Conservation (phyloP, 2,797 vertebrate genomes). For the Gymnodraco acuticeps region DNA sequence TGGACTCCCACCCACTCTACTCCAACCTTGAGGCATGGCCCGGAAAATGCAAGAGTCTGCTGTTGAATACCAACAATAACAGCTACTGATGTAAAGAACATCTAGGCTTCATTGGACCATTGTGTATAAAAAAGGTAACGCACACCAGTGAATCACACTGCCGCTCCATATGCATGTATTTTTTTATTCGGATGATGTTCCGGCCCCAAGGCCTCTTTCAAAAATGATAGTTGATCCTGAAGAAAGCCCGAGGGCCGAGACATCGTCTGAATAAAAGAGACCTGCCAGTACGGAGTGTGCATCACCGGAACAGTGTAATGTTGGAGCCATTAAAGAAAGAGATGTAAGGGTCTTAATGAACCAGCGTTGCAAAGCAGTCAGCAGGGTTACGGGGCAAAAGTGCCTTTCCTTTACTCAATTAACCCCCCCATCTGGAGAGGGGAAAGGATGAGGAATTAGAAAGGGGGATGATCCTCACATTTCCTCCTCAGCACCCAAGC, state of each 20-base stretch:
- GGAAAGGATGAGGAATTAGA: constrained; percentile 64
- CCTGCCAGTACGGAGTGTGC: not conserved
- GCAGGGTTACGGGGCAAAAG: constrained; percentile 65
- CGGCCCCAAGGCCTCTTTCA: too few species aligned
- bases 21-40: constrained; percentile 16
- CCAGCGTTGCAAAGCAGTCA: constrained; percentile 59
- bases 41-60: constrained; percentile 41
- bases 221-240: too few species aligned
- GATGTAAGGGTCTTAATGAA: constrained; percentile 63
- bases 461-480: constrained; percentile 61
- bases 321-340: constrained; percentile 49
- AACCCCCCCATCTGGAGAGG: constrained; percentile 81
- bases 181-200: too few species aligned
- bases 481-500: constrained; percentile 62
- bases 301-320: constrained; percentile 49
- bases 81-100: constrained; percentile 29
- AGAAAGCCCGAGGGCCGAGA: too few species aligned
- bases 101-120: constrained; percentile 38
- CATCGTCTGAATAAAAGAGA: too few species aligned
- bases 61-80: constrained; percentile 38
- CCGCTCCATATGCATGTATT: too few species aligned
- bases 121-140: constrained; percentile 3
- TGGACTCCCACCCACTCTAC: constrained; percentile 18
- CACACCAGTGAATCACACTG: too few species aligned
- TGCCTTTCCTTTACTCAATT: constrained; percentile 77